Evolutionary conservation across 92 coral and sea anemone species (phyloP).

Genomic region (Porites rus): DNA sequence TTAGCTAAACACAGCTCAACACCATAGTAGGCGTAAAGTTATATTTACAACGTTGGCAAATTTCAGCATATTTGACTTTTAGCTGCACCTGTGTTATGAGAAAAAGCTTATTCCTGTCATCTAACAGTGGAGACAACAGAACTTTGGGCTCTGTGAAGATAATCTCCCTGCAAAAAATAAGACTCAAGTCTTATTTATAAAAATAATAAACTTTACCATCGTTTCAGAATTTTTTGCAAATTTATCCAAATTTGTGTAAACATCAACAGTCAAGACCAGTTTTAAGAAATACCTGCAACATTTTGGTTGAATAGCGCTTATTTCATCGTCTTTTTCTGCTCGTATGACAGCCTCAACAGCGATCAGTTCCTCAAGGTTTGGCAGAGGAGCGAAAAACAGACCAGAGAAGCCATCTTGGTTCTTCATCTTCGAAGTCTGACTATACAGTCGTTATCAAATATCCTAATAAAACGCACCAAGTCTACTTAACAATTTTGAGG

Average conservation of each 20-base stretch:
- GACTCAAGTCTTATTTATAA: neutral
- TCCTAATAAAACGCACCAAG: neutral
- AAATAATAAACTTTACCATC: neutral
- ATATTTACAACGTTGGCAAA: neutral
- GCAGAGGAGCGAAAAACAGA: slow-evolving; percentile 86
- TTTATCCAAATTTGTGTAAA: too few species aligned
- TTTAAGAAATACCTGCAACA: slow-evolving; percentile 72
- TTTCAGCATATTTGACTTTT: neutral
- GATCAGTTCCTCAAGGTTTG: slow-evolving; percentile 74
- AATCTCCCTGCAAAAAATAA: slow-evolving; percentile 77
- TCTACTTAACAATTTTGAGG: neutral
- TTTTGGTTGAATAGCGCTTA: slow-evolving; percentile 73
- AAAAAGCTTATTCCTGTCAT: slow-evolving; percentile 61
- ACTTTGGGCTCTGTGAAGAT: slow-evolving; percentile 90
- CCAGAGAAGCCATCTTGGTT: slow-evolving; percentile 49
- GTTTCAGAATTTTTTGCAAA: neutral
- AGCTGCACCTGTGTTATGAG: slow-evolving; percentile 73
- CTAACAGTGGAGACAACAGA: slow-evolving; percentile 83
- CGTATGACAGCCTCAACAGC: slow-evolving; percentile 72
- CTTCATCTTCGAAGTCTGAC: slow-evolving; percentile 6
- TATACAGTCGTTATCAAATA: too few species aligned
- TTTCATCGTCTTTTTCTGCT: slow-evolving; percentile 26
- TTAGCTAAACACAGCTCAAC: too few species aligned
- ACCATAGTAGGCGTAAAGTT: too few species aligned
- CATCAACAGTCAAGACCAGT: neutral